Percentiles rank a stretch among this genome's conserved stretches.
phyloP scores from a whole-genome alignment of 64 coral and sea anemone species.

The Stichodactyla mertensii region DNA sequence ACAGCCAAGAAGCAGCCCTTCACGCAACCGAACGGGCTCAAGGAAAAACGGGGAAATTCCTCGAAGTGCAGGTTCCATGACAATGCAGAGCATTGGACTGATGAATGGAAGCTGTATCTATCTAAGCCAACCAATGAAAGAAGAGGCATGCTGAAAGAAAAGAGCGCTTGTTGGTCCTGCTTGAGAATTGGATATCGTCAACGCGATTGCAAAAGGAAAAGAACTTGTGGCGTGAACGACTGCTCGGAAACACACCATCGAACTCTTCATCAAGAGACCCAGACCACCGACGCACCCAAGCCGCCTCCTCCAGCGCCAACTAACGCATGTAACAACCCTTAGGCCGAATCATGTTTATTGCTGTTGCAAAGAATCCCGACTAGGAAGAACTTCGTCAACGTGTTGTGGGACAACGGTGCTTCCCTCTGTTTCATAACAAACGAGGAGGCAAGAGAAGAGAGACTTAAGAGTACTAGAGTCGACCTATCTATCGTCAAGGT shows the following conservation, averaged over 20 bases:
- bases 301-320: background rate
- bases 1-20: slow-evolving; percentile 7
- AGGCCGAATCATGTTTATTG: slow-evolving; percentile 42
- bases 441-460: slow-evolving; percentile 42
- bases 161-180: no score
- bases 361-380: slow-evolving; percentile 48
- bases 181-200: no score
- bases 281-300: background rate
- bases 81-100: slow-evolving; percentile 16
- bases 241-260: slow-evolving; percentile 37
- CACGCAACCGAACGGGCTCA: slow-evolving; percentile 7
- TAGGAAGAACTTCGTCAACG: slow-evolving; percentile 43
- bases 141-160: no score
- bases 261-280: slow-evolving; percentile 19
- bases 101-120: no score
- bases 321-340: background rate
- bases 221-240: slow-evolving; percentile 25
- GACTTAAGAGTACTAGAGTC: slow-evolving; percentile 16
- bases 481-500: slow-evolving; percentile 41
- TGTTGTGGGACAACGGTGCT: slow-evolving; percentile 52
- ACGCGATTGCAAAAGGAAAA: slow-evolving; percentile 12
- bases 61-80: slow-evolving; percentile 41
- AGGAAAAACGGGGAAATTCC: slow-evolving; percentile 10
- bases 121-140: no score
- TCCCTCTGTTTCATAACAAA: slow-evolving; percentile 62